Evolutionary conservation across 2,888 invertebrate genomes (phyloP).

Genomic region (Cerastoderma edule): DNA sequence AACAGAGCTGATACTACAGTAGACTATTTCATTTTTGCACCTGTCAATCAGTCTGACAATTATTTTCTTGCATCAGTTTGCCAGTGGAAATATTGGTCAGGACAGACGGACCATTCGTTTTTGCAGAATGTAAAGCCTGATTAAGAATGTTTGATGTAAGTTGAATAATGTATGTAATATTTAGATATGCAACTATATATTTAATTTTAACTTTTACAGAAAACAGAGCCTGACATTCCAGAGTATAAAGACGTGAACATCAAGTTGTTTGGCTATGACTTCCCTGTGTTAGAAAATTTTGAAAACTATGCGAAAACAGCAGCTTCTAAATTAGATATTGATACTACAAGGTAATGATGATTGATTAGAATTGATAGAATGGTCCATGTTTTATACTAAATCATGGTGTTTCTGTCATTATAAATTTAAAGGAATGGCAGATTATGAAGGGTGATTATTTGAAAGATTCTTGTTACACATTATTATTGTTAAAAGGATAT

Average conservation of each 20-base stretch:
- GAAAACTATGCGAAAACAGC: constrained; percentile 88
- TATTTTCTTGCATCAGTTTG: no score
- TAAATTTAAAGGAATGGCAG: no score
- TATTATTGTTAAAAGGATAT: no score
- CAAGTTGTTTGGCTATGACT: constrained; percentile 93
- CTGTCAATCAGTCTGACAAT: no score
- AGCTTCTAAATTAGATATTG: constrained; percentile 64
- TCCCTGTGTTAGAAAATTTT: constrained; percentile 91
- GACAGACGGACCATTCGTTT: neutral
- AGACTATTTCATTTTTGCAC: no score
- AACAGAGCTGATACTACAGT: no score
- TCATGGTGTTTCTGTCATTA: no score
- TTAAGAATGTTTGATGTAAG: neutral
- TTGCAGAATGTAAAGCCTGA: neutral
- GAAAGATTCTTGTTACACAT: no score
- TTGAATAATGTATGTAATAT: neutral
- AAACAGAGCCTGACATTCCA: constrained; percentile 80
- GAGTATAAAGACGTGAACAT: constrained; percentile 90
- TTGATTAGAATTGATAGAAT: no score
- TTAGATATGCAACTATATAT: neutral
- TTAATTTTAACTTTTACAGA: constrained; percentile 35
- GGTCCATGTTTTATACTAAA: no score
- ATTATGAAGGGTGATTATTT: no score
- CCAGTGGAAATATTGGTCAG: neutral
- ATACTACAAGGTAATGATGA: constrained; percentile 61